Conservation (phyloP, 2,113 vertebrate species). For the Eretmochelys imbricata region DNA sequence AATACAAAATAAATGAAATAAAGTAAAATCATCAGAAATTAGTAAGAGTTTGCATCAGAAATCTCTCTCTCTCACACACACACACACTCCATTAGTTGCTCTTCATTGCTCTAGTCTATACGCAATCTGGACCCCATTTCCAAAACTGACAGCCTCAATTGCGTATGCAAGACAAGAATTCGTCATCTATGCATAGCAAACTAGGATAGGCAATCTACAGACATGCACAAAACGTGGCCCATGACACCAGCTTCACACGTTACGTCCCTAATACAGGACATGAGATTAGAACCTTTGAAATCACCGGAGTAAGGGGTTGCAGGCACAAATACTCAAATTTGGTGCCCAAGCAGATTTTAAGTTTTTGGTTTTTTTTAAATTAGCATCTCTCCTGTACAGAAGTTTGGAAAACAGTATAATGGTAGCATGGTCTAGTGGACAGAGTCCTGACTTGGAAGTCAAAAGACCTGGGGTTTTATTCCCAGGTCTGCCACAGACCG, state of each 20-base stretch:
- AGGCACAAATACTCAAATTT: fast-evolving
- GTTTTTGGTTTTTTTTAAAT: neutral
- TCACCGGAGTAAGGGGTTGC: fast-evolving
- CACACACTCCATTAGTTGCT: too few species aligned
- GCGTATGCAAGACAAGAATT: too few species aligned
- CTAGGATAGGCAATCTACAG: too few species aligned
- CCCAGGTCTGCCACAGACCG: neutral
- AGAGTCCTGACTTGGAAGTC: too few species aligned
- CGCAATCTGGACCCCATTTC: too few species aligned
- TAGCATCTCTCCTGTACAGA: neutral
- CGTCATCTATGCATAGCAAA: too few species aligned
- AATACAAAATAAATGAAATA: neutral
- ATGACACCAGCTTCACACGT: neutral
- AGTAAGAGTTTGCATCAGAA: neutral
- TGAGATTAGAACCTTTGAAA: neutral
- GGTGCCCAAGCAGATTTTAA: neutral
- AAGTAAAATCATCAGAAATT: neutral
- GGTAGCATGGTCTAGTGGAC: neutral
- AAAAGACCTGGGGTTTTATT: neutral
- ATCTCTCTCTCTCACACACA: too few species aligned
- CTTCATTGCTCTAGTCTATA: too few species aligned
- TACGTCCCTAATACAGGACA: neutral
- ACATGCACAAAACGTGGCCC: too few species aligned
- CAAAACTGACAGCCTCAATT: too few species aligned
- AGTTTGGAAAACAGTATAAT: neutral